Evolutionary conservation across 2,113 vertebrate genomes (phyloP), one percentile per base, ranked within the genome.

Genomic region (Ciconia boyciana): DNA sequence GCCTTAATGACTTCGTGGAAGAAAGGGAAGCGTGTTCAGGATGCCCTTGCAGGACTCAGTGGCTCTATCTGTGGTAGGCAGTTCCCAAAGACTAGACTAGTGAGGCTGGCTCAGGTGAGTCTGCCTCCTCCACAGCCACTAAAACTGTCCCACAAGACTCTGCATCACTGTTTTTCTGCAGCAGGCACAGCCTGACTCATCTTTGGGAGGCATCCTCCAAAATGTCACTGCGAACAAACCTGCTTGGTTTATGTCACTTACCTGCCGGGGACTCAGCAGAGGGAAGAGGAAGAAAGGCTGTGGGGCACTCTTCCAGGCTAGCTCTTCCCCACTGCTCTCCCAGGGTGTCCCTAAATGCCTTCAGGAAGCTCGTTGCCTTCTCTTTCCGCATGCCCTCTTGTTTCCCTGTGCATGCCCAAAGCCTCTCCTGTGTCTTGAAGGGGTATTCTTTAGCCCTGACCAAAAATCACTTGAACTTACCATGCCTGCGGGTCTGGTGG

Each of bases 131-230:
- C 90, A 90, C 92, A 93, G 90, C 71, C 78, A 54, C 90, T 69
- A 24, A 90, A 91, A 77, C 82, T 93, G 85, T 90, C 94, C 95
- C 90, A 87, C 84, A 93, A 91, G 92, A 88, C 87, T 54, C 82
- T 85, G 75, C 94, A 86, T 95, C 93, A 36, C 58, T 88, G 82
- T 96, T 96, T 93, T 95, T 82, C 87, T 26, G 82, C 93, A 96
- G 87, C 93, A 97, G 87, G 69, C 89, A 55, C 46, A 64, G 96
- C 84, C 85, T 96, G 96, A 97, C 78, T 97, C 94, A 96, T 96
- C 85, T 85, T 39, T 31, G 83, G 87, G 92, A 91, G 87, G 70
- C 93, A 94, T 94, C 85, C 93, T 95, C 93, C 79, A 74, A 94
- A 97, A 96, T 96, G 93, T 96, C 93, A 96, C 57, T 46, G 79